These are phyloP conservation scores for Flabesymbios commensalis DNA, from an alignment of 2,888 invertebrate genomes.

Conservation along the genomic window DNA sequence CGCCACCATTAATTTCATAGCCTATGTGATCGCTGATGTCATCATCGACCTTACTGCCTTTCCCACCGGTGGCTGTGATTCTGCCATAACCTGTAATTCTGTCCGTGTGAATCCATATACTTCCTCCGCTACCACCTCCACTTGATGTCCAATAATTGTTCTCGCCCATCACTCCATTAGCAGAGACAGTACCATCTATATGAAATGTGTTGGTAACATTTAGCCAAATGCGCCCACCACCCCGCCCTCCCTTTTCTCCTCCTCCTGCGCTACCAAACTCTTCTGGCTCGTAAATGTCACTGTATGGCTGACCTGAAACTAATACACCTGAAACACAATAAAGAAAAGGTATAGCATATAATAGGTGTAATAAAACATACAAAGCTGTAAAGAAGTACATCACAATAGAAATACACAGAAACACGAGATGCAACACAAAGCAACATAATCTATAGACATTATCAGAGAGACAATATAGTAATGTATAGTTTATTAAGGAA, in stretches of 20 bases:
- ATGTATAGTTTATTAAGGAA: too few relatives aligned
- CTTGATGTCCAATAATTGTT: constrained; percentile 21
- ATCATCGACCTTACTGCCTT: background rate
- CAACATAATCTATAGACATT: too few relatives aligned
- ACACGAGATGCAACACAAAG: too few relatives aligned
- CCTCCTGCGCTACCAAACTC: constrained; percentile 43
- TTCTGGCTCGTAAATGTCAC: constrained; percentile 43
- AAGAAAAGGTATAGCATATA: too few relatives aligned
- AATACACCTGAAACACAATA: constrained; percentile 5
- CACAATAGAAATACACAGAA: too few relatives aligned
- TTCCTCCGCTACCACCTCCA: constrained; percentile 48
- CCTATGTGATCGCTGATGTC: background rate
- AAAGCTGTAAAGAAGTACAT: too few relatives aligned
- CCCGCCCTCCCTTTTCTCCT: constrained; percentile 41
- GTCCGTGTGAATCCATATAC: constrained; percentile 42
- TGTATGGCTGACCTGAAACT: constrained; percentile 37
- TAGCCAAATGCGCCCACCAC: constrained; percentile 47
- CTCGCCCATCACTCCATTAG: constrained; percentile 37
- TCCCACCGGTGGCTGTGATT: constrained; percentile 15
- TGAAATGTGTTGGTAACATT: constrained; percentile 44
- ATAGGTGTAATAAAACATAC: too few relatives aligned
- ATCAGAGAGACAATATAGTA: too few relatives aligned
- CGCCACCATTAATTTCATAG: constrained; percentile 8
- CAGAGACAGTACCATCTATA: constrained; percentile 42
- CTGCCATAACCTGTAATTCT: constrained; percentile 29